Evolutionary conservation across 2,888 invertebrate species (phyloP).

Genomic region (Dicyrtomina minuta): DNA sequence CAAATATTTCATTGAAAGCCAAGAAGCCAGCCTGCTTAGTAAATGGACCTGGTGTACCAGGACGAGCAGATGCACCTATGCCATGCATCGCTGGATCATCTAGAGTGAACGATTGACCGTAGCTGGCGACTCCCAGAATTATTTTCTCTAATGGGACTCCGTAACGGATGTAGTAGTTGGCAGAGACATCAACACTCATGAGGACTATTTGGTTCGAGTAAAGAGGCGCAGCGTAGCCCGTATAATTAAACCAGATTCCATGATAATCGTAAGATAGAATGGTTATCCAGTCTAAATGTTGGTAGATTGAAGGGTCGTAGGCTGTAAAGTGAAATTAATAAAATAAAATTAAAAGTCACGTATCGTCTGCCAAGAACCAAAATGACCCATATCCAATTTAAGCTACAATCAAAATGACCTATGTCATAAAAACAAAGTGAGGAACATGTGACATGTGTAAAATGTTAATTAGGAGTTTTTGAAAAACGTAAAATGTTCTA

Average conservation of each 20-base stretch:
- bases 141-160: slow-evolving; percentile 78
- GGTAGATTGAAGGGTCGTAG: too few relatives aligned
- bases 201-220: slow-evolving; percentile 73
- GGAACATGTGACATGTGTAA: too few relatives aligned
- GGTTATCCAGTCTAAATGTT: slow-evolving; percentile 83
- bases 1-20: slow-evolving; percentile 78
- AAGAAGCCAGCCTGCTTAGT: slow-evolving; percentile 85
- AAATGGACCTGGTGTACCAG: slow-evolving; percentile 84
- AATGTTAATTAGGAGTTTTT: too few relatives aligned
- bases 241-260: slow-evolving; percentile 68
- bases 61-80: slow-evolving; percentile 78
- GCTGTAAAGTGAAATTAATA: too few relatives aligned
- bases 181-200: slow-evolving; percentile 83
- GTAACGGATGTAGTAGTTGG: slow-evolving; percentile 79
- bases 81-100: slow-evolving; percentile 67
- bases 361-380: too few relatives aligned
- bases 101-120: slow-evolving; percentile 83
- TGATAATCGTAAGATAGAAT: slow-evolving; percentile 91
- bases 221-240: slow-evolving; percentile 87
- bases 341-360: too few relatives aligned
- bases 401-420: too few relatives aligned
- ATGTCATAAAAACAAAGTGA: too few relatives aligned
- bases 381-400: too few relatives aligned
- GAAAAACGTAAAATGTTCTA: too few relatives aligned
- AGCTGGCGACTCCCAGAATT: slow-evolving; percentile 83